phyloP scores from a whole-genome alignment of 2,888 invertebrate species.

The Drosophila pseudotakahashii region DNA sequence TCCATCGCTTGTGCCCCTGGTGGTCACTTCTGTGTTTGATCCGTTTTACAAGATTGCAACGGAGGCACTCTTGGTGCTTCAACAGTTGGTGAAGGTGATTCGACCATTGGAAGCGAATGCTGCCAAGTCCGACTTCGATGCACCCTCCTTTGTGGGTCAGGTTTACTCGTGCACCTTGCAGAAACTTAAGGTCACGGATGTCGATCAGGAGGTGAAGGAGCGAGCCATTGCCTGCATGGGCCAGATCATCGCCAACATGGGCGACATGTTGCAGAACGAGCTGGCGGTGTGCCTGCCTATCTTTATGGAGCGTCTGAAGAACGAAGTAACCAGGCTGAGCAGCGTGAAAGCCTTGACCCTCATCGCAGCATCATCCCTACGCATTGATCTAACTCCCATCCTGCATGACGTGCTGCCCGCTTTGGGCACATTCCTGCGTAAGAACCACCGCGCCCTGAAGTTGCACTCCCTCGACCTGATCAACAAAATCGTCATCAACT shows the following conservation, averaged over 20 bases:
- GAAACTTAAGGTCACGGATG: constrained; percentile 96
- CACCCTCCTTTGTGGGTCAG: constrained; percentile 90
- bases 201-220: constrained; percentile 99
- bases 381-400: constrained; percentile 92
- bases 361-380: constrained; percentile 95
- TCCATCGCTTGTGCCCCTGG: constrained; percentile 91
- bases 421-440: constrained; percentile 96
- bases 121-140: constrained; percentile 87
- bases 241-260: constrained; percentile 96
- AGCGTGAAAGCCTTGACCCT: constrained; percentile 98
- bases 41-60: constrained; percentile 99
- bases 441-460: constrained; percentile 98
- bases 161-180: constrained; percentile 94
- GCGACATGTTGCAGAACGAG: constrained; percentile 92
- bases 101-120: constrained; percentile 86
- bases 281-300: constrained; percentile 95
- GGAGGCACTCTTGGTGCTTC: constrained; percentile 96
- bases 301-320: constrained; percentile 96
- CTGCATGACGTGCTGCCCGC: constrained; percentile 95
- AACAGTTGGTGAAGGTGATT: constrained; percentile 97
- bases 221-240: constrained; percentile 98
- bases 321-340: constrained; percentile 98
- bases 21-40: constrained; percentile 95
- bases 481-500: constrained; percentile 95
- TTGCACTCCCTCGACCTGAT: constrained; percentile 94